These are phyloP conservation scores for Pollimyrus isidori DNA, from an alignment of 2,113 vertebrate species.

Conservation along the genomic window DNA sequence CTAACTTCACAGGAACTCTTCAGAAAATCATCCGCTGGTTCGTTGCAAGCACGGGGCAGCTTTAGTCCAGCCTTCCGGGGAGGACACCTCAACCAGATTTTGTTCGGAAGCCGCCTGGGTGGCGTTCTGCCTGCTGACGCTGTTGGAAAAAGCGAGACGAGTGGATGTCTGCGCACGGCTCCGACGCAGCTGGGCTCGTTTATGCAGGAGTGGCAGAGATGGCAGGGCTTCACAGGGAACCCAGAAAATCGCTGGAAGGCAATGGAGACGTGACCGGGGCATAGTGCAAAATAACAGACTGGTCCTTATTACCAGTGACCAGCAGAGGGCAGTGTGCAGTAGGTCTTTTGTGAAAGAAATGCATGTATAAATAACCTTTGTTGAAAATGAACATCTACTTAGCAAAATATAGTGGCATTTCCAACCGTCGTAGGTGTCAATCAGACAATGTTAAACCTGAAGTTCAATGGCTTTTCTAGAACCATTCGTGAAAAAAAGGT, in stretches of 20 bases:
- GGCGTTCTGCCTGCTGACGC: background rate
- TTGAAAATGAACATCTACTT: background rate
- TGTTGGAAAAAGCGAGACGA: background rate
- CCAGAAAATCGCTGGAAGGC: background rate
- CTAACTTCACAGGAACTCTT: background rate
- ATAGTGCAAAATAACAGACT: background rate
- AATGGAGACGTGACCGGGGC: background rate
- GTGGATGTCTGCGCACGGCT: background rate
- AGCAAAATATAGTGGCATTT: background rate
- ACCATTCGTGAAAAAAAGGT: background rate
- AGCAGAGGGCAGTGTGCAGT: slow-evolving; percentile 50
- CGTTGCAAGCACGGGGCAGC: background rate
- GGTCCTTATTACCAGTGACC: slow-evolving; percentile 19
- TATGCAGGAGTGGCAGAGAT: background rate
- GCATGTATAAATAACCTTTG: background rate
- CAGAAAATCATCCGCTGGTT: background rate
- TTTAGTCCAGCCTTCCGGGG: background rate
- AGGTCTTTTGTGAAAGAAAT: background rate
- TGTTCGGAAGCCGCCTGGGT: background rate
- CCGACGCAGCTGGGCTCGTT: background rate
- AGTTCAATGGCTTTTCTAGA: background rate
- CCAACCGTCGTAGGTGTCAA: too few relatives aligned
- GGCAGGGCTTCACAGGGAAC: background rate
- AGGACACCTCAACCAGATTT: background rate
- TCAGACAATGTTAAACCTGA: background rate